A percentile compares a stretch with the other conserved stretches of the same genome.
Evolutionary conservation across 2,888 invertebrate genomes (phyloP).

Genomic region (Drosophila yooni): DNA sequence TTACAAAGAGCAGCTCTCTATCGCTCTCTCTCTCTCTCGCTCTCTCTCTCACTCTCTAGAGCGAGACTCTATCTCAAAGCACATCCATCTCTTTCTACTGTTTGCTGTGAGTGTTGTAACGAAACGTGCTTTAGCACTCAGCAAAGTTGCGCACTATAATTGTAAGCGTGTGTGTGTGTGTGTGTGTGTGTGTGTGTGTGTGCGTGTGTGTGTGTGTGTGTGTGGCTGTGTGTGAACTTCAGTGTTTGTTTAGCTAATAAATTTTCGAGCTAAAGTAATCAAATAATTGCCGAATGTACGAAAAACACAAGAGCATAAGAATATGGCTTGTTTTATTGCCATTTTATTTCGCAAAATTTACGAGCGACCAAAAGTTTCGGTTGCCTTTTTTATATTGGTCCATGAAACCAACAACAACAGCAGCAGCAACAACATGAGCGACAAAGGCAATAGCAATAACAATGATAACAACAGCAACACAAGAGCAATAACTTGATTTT

Average conservation of each 20-base stretch:
- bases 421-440: conserved; percentile 18
- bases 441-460: conserved; percentile 19
- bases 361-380: conserved; percentile 73
- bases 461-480: conserved; percentile 30
- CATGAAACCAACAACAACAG: conserved; percentile 38
- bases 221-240: conserved; percentile 59
- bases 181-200: neutral
- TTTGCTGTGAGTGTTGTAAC: conserved; percentile 12
- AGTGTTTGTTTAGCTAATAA: conserved; percentile 76
- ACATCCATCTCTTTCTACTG: conserved; percentile 2
- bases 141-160: conserved; percentile 26
- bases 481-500: conserved; percentile 57
- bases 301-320: conserved; percentile 65
- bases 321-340: conserved; percentile 75
- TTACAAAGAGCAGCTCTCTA: conserved; percentile 35
- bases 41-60: neutral
- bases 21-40: neutral
- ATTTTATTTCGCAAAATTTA: conserved; percentile 77
- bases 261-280: conserved; percentile 76
- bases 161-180: neutral
- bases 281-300: conserved; percentile 78
- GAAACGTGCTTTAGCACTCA: conserved; percentile 58
- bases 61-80: neutral
- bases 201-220: conserved; percentile 10
- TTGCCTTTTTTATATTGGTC: conserved; percentile 45